A percentile compares a stretch with the other conserved stretches of the same genome.
Evolutionary conservation across 2,113 vertebrate genomes (phyloP).

Genomic region (Heteronetta atricapilla): DNA sequence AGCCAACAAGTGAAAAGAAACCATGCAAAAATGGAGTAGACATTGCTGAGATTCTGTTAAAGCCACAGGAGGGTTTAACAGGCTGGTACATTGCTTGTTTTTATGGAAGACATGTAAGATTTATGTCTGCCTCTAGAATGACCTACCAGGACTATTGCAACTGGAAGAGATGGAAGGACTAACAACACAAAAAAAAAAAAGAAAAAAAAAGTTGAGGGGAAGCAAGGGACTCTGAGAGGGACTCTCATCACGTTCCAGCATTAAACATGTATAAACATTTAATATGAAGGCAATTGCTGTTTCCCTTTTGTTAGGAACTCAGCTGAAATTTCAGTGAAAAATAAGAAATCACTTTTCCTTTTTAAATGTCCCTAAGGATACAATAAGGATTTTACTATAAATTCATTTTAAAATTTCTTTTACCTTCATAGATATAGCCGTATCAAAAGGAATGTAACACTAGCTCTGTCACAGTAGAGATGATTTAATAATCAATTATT

Average conservation of each 20-base stretch:
- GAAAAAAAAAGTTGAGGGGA: background rate
- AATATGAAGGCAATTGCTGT: background rate
- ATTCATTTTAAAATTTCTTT: fast-evolving
- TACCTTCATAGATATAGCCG: background rate
- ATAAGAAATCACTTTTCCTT: background rate
- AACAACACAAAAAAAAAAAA: background rate
- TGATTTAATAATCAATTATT: background rate
- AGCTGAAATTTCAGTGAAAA: background rate
- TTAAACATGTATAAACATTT: background rate
- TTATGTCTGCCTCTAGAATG: background rate
- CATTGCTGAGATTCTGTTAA: background rate
- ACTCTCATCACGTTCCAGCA: background rate
- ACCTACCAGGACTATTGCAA: background rate
- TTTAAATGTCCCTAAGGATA: background rate
- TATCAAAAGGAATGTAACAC: background rate
- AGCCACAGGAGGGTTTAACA: background rate
- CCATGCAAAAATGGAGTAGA: background rate
- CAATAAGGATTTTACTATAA: background rate
- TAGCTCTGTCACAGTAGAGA: background rate
- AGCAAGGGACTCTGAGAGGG: background rate
- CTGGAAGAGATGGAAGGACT: background rate
- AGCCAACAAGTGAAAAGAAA: background rate
- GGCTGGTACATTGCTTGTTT: fast-evolving
- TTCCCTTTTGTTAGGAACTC: background rate
- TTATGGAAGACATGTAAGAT: background rate